Base-by-base conservation (phyloP, 1,140 invertebrate species). In the Cepaea nemoralis region DNA sequence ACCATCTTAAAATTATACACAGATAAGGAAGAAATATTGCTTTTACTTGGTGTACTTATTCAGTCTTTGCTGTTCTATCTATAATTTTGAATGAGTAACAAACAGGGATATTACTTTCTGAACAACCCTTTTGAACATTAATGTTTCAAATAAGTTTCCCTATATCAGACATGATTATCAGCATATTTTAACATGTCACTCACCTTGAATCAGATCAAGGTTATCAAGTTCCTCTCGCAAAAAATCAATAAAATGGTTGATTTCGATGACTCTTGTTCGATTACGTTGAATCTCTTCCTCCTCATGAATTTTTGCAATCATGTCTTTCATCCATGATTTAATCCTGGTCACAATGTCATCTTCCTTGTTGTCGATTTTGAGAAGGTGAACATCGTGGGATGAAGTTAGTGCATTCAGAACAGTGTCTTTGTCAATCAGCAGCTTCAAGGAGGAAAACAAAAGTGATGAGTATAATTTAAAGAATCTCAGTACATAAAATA, bases 171-270 rank as follows among this genome's bases (percentile, higher is more conserved):
- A 5, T 22, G n/a, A 55, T n/a, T 6, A 14, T 22, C 50, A 6
- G 14, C 24, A 14, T 22, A 55, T 55, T 22, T 6, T 55, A 22
- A 55, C 6, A 14, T n/a, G 3, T 55, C 50, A 55, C 73, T 75
- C 63, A 66, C 81, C 77, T 67, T 85, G 82, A 69, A 83, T 74
- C 42, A 88, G 63, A 73, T 91, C 91, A 55, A 91, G 83, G 80
- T 90, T 91, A 63, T 94, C 93, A 83, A 93, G 93, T 88, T 95
- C 94, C 83, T 95, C 93, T 40, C 93, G 90, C 89, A 96, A 93
- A 84, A 94, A 94, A 86, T 96, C 95, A 70, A 96, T 93, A 85
- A 95, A 94, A 86, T 95, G 94, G 83, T 95, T 95, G 63, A 97
- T 96, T 93, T 97, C 96, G 66, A 95, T 88, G n/a, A 97, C 93